A percentile compares a stretch with the other conserved stretches of the same genome.
Conservation (phyloP, 2,113 vertebrate genomes). For the Eretmochelys imbricata region DNA sequence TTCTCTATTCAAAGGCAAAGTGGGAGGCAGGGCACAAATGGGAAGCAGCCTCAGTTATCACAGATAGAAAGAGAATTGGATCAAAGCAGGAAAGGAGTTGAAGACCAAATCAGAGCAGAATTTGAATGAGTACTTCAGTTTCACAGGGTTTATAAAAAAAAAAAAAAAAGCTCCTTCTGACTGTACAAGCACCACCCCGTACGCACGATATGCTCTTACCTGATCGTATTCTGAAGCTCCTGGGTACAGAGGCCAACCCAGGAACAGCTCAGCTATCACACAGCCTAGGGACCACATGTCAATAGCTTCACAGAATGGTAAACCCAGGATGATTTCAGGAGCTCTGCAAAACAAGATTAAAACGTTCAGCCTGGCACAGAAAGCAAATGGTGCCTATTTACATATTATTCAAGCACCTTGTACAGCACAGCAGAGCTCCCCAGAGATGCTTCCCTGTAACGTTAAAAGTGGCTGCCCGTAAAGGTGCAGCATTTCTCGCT, state of each 20-base stretch:
- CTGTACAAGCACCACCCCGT: background rate
- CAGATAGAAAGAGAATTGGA: background rate
- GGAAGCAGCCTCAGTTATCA: background rate
- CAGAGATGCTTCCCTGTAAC: background rate
- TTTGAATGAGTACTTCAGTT: accelerated
- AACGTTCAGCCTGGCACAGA: background rate
- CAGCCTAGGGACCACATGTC: constrained; percentile 99
- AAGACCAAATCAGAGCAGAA: background rate
- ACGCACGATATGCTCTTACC: constrained; percentile 76
- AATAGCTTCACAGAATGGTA: constrained; percentile 97
- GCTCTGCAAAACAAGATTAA: constrained; percentile 81
- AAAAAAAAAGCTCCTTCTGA: accelerated
- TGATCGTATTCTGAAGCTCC: constrained; percentile 98
- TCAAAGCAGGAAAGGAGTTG: background rate
- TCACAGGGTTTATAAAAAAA: background rate
- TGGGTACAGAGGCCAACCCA: constrained; percentile 97
- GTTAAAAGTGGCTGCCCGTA: background rate
- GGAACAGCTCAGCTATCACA: constrained; percentile 96
- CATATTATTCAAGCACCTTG: background rate
- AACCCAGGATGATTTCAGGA: constrained; percentile 96
- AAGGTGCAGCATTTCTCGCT: background rate
- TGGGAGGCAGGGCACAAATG: background rate
- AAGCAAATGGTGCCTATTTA: background rate
- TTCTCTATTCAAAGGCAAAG: background rate
- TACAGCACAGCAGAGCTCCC: background rate